Conservation (phyloP, 1,140 invertebrate species). For the Drosophila nasuta region DNA sequence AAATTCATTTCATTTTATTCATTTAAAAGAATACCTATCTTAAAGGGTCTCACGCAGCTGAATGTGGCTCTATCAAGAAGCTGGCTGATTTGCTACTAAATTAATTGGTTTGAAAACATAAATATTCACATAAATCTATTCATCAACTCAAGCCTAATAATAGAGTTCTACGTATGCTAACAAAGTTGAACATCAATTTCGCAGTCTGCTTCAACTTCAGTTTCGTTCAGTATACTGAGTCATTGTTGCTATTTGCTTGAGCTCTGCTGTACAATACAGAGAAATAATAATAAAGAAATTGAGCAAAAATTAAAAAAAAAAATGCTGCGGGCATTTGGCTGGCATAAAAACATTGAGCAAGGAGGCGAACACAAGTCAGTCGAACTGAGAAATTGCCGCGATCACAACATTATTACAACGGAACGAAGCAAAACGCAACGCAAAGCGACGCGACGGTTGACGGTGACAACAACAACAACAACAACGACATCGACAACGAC, state of each 20-base stretch:
- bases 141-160: background rate
- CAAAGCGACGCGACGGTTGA: slow-evolving; percentile 16
- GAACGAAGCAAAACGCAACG: background rate
- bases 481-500: slow-evolving; percentile 6
- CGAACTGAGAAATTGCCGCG: slow-evolving; percentile 78
- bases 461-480: slow-evolving; percentile 4
- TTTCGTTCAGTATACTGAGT: background rate
- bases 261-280: slow-evolving; percentile 50
- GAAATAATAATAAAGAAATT: slow-evolving; percentile 77
- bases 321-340: slow-evolving; percentile 56
- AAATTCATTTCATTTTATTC: too few relatives aligned
- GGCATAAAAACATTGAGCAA: slow-evolving; percentile 79
- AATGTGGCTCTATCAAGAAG: too few relatives aligned
- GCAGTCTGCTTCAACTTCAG: background rate
- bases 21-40: too few relatives aligned
- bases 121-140: background rate
- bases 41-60: too few relatives aligned
- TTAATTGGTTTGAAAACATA: background rate
- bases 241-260: slow-evolving; percentile 17
- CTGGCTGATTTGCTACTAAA: background rate
- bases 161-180: background rate
- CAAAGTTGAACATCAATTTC: background rate
- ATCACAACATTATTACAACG: slow-evolving; percentile 53
- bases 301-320: slow-evolving; percentile 58
- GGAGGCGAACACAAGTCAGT: slow-evolving; percentile 77